Percentiles rank a stretch among this genome's conserved stretches.
Evolutionary conservation across 2,888 invertebrate genomes (phyloP).

Genomic region (Melinaea menophilus): DNA sequence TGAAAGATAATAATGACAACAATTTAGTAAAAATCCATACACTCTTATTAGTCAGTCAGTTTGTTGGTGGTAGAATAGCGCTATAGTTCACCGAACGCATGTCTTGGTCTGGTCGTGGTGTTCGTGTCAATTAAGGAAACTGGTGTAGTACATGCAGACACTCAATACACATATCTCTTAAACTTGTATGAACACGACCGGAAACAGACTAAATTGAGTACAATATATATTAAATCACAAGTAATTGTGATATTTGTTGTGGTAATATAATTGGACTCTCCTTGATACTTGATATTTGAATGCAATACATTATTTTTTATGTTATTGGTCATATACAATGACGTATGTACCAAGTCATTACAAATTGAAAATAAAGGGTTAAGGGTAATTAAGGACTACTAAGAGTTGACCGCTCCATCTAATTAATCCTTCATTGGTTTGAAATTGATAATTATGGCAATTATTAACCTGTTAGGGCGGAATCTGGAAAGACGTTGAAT

Average conservation of each 20-base stretch:
- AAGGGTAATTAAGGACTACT: neutral
- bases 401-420: conserved; percentile 3
- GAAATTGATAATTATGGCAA: neutral
- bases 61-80: conserved; percentile 9
- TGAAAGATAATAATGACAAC: neutral
- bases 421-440: neutral
- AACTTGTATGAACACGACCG: neutral
- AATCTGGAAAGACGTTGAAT: too few relatives aligned
- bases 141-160: conserved; percentile 12
- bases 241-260: too few relatives aligned
- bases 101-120: conserved; percentile 19
- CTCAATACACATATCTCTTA: neutral
- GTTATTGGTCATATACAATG: neutral
- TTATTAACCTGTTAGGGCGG: too few relatives aligned
- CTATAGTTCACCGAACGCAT: conserved; percentile 19
- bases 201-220: too few relatives aligned
- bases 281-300: too few relatives aligned
- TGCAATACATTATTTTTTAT: too few relatives aligned
- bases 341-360: neutral
- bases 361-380: neutral
- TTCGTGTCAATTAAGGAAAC: conserved; percentile 25
- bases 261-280: too few relatives aligned
- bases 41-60: neutral
- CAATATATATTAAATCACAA: too few relatives aligned
- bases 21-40: neutral